Conservation (phyloP, 2,113 vertebrate species). For the Colossoma macropomum region DNA sequence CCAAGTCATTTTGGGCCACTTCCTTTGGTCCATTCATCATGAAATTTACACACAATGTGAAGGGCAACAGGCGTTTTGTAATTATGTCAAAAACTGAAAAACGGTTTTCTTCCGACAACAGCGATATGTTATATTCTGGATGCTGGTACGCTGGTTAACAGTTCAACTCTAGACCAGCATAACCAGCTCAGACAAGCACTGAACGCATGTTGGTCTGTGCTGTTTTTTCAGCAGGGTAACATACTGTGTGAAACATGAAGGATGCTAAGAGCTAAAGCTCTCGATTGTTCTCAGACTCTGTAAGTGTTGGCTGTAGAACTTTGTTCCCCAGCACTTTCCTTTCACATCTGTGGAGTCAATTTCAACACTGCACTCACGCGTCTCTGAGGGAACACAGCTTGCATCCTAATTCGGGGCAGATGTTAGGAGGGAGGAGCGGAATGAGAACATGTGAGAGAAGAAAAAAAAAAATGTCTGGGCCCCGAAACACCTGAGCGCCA, state of each 20-base stretch:
- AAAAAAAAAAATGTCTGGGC: background rate
- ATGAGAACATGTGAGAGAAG: constrained; percentile 45
- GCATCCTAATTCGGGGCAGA: constrained; percentile 73
- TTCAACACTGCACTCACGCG: constrained; percentile 55
- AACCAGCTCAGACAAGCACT: too few relatives aligned
- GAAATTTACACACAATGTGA: too few relatives aligned
- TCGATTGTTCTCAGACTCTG: constrained; percentile 40
- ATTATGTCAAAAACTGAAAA: too few relatives aligned
- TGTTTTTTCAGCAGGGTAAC: too few relatives aligned
- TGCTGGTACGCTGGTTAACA: too few relatives aligned
- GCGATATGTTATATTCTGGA: too few relatives aligned
- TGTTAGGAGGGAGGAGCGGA: constrained; percentile 58
- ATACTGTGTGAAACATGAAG: constrained; percentile 42
- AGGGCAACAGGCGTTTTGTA: too few relatives aligned
- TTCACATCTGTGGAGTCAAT: constrained; percentile 70
- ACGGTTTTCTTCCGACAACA: too few relatives aligned
- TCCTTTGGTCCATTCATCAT: too few relatives aligned
- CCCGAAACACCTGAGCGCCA: constrained; percentile 73
- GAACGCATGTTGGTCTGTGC: too few relatives aligned
- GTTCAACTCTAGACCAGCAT: too few relatives aligned
- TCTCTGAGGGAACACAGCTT: constrained; percentile 62
- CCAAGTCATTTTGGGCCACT: too few relatives aligned
- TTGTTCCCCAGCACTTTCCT: constrained; percentile 14
- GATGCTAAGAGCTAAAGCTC: constrained; percentile 42
- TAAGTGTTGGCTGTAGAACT: constrained; percentile 47